Evolutionary conservation across 2,888 invertebrate genomes (phyloP).

Genomic region (Ectropis crepuscularia): DNA sequence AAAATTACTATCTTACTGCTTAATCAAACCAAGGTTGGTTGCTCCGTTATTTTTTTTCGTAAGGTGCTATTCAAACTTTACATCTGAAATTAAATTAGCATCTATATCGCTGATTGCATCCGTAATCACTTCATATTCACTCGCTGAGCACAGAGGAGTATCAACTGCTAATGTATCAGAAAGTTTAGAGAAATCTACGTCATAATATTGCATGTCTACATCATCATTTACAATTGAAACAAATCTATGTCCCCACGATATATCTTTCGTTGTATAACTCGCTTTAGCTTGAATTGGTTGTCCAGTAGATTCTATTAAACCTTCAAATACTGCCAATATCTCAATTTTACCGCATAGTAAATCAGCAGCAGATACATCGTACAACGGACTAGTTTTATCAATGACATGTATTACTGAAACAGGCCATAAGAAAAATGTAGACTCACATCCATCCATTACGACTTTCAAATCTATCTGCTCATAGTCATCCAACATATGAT

Average conservation of each 20-base stretch:
- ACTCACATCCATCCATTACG: conserved; percentile 93
- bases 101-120: conserved; percentile 15
- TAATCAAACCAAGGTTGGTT: no score
- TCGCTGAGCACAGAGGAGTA: conserved; percentile 93
- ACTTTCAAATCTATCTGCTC: conserved; percentile 92
- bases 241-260: conserved; percentile 95
- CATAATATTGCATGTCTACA: conserved; percentile 88
- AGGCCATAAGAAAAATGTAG: conserved; percentile 98
- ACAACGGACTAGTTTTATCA: conserved; percentile 93
- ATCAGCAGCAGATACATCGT: conserved; percentile 94
- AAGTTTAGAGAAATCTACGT: conserved; percentile 95
- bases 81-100: neutral
- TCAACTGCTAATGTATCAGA: conserved; percentile 93
- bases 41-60: neutral
- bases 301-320: conserved; percentile 95
- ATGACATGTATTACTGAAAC: conserved; percentile 96
- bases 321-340: conserved; percentile 95
- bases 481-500: conserved; percentile 89
- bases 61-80: neutral
- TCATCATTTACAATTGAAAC: conserved; percentile 91
- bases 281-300: conserved; percentile 92
- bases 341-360: conserved; percentile 93
- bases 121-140: conserved; percentile 80
- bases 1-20: no score
- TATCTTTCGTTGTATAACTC: conserved; percentile 91